These are phyloP conservation scores for Schlechtendalia chinensis DNA, from an alignment of 1,140 invertebrate species.

Conservation along the genomic window DNA sequence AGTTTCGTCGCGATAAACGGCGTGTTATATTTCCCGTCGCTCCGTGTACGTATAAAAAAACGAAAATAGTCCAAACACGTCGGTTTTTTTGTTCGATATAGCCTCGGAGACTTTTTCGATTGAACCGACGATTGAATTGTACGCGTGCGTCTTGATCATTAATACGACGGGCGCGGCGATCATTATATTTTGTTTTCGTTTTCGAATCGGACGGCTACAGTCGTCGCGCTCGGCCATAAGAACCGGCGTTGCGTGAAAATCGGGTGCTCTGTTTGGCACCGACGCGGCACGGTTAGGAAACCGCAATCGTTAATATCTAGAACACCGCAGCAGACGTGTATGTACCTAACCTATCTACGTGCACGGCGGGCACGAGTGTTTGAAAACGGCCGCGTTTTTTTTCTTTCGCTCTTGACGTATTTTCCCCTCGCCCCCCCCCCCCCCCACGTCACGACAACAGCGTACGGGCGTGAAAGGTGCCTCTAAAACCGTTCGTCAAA, in stretches of 20 bases:
- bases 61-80: too few species aligned
- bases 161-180: neutral
- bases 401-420: neutral
- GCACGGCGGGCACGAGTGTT: neutral
- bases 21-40: too few species aligned
- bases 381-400: neutral
- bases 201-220: too few species aligned
- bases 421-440: too few species aligned
- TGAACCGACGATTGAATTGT: neutral
- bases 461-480: too few species aligned
- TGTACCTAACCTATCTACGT: neutral
- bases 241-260: slow-evolving; percentile 13
- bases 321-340: neutral
- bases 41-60: too few species aligned
- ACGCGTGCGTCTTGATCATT: neutral
- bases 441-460: too few species aligned
- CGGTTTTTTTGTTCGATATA: too few species aligned
- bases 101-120: neutral
- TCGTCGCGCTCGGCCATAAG: neutral
- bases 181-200: neutral
- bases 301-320: slow-evolving; percentile 20
- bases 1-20: too few species aligned
- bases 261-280: slow-evolving; percentile 16
- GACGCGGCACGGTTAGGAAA: slow-evolving; percentile 6
- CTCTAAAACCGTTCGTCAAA: too few species aligned